Evolutionary conservation across 2,113 vertebrate genomes (phyloP).

Genomic region (Carassius gibelio): DNA sequence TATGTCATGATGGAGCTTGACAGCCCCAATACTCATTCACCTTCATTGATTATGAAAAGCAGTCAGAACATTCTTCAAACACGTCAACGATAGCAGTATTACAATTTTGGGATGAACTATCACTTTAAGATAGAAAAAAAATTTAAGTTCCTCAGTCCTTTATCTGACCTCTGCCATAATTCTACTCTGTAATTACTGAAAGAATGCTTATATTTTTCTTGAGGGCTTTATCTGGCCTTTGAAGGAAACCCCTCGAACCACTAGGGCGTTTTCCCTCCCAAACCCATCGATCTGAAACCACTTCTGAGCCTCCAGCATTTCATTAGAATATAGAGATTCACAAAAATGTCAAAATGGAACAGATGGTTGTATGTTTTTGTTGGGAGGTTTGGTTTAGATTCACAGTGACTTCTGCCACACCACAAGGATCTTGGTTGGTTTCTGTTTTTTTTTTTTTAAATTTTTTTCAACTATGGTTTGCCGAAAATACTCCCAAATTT

Average conservation of each 20-base stretch:
- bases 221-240: constrained; percentile 61
- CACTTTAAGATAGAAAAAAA: constrained; percentile 60
- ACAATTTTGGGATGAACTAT: neutral
- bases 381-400: constrained; percentile 41
- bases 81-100: neutral
- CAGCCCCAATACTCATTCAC: neutral
- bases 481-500: neutral
- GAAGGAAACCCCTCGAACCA: constrained; percentile 69
- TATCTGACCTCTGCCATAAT: constrained; percentile 63
- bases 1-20: neutral
- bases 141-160: constrained; percentile 62
- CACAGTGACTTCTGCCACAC: constrained; percentile 18
- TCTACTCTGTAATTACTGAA: constrained; percentile 67
- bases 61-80: neutral
- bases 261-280: constrained; percentile 70
- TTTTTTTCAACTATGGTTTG: neutral
- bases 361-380: constrained; percentile 51
- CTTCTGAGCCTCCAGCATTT: constrained; percentile 70
- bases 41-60: neutral
- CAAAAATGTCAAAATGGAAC: constrained; percentile 48
- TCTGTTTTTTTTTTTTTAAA: constrained; percentile 5
- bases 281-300: constrained; percentile 71
- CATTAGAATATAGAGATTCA: constrained; percentile 50
- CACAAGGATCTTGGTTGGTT: constrained; percentile 35
- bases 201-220: constrained; percentile 58